Evolutionary conservation across 2,113 vertebrate species (phyloP), one percentile per base, ranked within the genome.

Genomic region (Paralichthys olivaceus): DNA sequence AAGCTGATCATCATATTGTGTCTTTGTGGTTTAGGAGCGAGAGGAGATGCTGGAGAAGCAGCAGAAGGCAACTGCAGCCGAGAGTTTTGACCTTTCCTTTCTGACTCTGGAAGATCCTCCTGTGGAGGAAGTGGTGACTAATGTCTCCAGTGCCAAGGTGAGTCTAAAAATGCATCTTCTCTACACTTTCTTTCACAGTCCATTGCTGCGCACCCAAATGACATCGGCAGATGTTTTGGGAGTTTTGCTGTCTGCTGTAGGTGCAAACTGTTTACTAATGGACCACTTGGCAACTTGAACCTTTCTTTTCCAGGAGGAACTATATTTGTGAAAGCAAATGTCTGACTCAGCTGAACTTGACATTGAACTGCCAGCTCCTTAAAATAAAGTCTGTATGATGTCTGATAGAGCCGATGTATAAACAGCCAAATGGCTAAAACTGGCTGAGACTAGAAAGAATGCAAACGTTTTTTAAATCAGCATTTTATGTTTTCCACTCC

Each of bases 31-130:
- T n/a, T 69, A 99, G 97, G 94, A 96, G 83, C 93, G 93, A 69
- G 97, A 98, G 83, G 93, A 92, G 20, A 84, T 82, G 64, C 90
- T 95, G 84, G 9, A 34, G 87, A 85, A 93, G 82, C 63, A 83
- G 84, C 88, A 90, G 74, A 81, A 83, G 78, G 8, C 23, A 77
- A 80, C 85, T 20, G 47, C 66, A 85, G 5, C 51, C 47, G 78
- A 90, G 1, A 8, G 7, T 3, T 68, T 86, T 70, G 90, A 94
- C 89, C 68, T 98, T 84, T 94, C 94, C 60, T 90, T 91, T 81
- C 79, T 98, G 83, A 94, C 94, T 83, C 81, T 97, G 82, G 87
- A 91, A 57, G 93, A 95, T 65, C 60, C 84, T 80, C 83, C 77
- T 28, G 60, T 87, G 75, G 89, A 87, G 60, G 81, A 94, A 85